phyloP scores from a whole-genome alignment of 35 echinoderm and acorn worm species.

The Lytechinus pictus region DNA sequence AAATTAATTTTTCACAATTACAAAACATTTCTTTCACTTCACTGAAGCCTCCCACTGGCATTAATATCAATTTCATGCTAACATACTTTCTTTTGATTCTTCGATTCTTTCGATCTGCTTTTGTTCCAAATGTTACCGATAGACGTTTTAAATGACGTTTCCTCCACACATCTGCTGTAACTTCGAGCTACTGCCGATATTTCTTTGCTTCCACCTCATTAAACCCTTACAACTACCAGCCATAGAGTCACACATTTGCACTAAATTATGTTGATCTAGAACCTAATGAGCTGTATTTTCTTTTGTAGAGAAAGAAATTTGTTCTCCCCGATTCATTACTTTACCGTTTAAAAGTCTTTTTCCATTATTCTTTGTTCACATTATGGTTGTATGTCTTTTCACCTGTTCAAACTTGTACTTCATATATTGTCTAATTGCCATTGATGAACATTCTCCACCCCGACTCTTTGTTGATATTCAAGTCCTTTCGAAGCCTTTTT shows the following conservation, averaged over 20 bases:
- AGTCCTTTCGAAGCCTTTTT: not conserved
- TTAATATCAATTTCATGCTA: not conserved
- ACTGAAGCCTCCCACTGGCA: not conserved
- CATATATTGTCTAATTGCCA: not conserved
- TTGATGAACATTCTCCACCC: not conserved
- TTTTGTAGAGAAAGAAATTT: not conserved
- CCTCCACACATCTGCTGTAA: not conserved
- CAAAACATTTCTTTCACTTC: not conserved
- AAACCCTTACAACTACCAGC: not conserved
- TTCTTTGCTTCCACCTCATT: not conserved
- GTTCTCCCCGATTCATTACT: not conserved
- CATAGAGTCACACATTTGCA: not conserved
- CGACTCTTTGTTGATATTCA: not conserved
- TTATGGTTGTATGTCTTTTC: not conserved
- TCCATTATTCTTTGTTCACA: not conserved
- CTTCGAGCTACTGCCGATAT: not conserved
- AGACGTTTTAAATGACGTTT: not conserved
- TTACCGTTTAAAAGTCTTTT: not conserved
- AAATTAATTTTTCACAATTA: conserved; percentile 15
- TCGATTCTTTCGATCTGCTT: not conserved
- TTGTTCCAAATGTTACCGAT: conserved; percentile 5
- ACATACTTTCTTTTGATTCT: not conserved
- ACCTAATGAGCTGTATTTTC: not conserved
- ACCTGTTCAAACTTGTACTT: not conserved
- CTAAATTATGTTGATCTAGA: not conserved